Percentiles rank a stretch among this genome's conserved stretches.
phyloP scores from a whole-genome alignment of 2,888 invertebrate genomes.

The Ptychoptera albimana region DNA sequence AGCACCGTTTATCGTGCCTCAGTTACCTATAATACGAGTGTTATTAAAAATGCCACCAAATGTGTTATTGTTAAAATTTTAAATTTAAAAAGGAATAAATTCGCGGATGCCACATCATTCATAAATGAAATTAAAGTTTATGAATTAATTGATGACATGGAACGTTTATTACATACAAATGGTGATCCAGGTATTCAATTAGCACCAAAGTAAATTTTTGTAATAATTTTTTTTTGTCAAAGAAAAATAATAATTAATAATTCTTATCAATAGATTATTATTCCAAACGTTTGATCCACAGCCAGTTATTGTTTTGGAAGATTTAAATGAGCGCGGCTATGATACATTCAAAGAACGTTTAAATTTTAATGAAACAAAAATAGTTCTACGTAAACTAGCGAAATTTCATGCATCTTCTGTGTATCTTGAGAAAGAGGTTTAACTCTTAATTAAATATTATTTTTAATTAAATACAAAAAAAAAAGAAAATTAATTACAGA shows the following conservation, averaged over 20 bases:
- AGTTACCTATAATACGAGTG: too few species aligned
- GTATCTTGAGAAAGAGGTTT: slow-evolving; percentile 31
- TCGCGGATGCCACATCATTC: neutral
- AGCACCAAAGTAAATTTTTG: slow-evolving; percentile 1
- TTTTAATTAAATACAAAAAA: neutral
- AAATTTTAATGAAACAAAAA: slow-evolving; percentile 15
- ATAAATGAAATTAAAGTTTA: neutral
- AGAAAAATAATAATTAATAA: too few species aligned
- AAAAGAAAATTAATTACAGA: neutral
- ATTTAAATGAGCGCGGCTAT: neutral
- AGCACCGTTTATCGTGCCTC: too few species aligned
- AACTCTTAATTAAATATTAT: neutral
- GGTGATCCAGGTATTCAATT: neutral
- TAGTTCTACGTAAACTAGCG: slow-evolving; percentile 31
- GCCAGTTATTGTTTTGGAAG: slow-evolving; percentile 1
- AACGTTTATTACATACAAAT: neutral
- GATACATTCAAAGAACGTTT: neutral
- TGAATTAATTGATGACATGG: neutral
- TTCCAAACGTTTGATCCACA: neutral
- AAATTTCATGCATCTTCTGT: slow-evolving; percentile 33
- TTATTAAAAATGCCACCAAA: too few species aligned
- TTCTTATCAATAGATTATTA: neutral
- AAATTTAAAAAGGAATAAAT: neutral
- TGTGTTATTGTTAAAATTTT: too few species aligned
- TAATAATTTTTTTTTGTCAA: neutral